phyloP scores from a whole-genome alignment of 2,113 vertebrate genomes.

The Anoura caudifer region DNA sequence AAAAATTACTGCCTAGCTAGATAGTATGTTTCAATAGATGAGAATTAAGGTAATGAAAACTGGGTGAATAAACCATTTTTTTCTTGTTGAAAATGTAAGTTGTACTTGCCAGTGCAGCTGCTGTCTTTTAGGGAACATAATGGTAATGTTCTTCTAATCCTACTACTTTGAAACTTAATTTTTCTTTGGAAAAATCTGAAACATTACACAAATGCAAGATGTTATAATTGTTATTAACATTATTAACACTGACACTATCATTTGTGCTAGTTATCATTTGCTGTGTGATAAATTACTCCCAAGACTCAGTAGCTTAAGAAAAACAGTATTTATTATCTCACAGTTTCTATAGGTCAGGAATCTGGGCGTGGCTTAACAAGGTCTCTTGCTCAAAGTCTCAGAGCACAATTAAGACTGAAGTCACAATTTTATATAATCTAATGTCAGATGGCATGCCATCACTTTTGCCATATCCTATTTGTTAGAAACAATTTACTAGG shows the following conservation, averaged over 20 bases:
- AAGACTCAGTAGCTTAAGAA: neutral
- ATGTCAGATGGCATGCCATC: neutral
- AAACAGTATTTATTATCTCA: neutral
- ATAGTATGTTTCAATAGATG: constrained; percentile 74
- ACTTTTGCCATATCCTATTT: neutral
- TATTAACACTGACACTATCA: neutral
- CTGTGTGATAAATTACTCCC: neutral
- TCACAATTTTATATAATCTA: neutral
- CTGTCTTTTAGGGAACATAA: constrained; percentile 53
- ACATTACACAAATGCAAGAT: neutral
- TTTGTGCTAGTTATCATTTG: neutral
- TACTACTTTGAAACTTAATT: constrained; percentile 17
- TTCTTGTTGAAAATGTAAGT: constrained; percentile 63
- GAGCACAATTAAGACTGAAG: neutral
- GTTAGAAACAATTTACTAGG: neutral
- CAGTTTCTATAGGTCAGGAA: neutral
- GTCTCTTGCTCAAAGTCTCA: neutral
- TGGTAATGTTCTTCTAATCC: constrained; percentile 63
- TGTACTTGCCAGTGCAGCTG: constrained; percentile 67
- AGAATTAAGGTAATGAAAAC: constrained; percentile 79
- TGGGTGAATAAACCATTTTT: constrained; percentile 75
- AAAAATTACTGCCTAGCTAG: constrained; percentile 78
- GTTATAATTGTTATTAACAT: neutral
- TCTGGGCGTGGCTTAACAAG: neutral
- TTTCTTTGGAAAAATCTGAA: constrained; percentile 21